These are phyloP conservation scores for Pocillopora damicornis DNA, from an alignment of 64 coral and sea anemone species.

Conservation along the genomic window DNA sequence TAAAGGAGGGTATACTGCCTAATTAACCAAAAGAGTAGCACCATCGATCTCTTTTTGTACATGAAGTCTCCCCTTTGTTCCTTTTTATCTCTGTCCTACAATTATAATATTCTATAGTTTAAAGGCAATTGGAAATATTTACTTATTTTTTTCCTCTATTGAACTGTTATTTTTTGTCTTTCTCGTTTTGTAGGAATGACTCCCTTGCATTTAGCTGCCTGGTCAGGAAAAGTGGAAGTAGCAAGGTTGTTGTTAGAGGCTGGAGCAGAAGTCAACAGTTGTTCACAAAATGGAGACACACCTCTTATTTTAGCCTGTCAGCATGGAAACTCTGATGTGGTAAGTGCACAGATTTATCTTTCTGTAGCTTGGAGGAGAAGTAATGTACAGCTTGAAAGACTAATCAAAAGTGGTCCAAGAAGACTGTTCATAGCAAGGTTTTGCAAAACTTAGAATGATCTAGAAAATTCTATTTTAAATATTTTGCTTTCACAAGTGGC, in stretches of 20 bases:
- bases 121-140: not conserved
- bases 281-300: conserved; percentile 81
- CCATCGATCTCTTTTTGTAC: no score
- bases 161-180: not conserved
- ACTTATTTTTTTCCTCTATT: not conserved
- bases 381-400: not conserved
- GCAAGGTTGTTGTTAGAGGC: conserved; percentile 68
- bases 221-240: conserved; percentile 94
- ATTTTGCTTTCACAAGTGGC: no score
- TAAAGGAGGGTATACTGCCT: no score
- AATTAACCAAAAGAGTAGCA: no score
- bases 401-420: not conserved
- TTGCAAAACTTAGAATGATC: no score
- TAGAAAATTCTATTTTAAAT: no score
- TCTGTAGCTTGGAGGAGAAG: no score
- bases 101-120: no score
- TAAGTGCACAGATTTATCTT: conserved; percentile 2
- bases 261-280: conserved; percentile 68
- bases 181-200: conserved; percentile 69
- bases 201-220: conserved; percentile 90
- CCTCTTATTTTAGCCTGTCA: conserved; percentile 93
- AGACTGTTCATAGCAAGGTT: no score
- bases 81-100: no score
- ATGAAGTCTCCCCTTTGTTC: no score
- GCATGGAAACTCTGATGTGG: conserved; percentile 94